These are phyloP conservation scores for Pseudorhombus dupliciocellatus DNA, from an alignment of 2,113 vertebrate genomes.

Conservation along the genomic window DNA sequence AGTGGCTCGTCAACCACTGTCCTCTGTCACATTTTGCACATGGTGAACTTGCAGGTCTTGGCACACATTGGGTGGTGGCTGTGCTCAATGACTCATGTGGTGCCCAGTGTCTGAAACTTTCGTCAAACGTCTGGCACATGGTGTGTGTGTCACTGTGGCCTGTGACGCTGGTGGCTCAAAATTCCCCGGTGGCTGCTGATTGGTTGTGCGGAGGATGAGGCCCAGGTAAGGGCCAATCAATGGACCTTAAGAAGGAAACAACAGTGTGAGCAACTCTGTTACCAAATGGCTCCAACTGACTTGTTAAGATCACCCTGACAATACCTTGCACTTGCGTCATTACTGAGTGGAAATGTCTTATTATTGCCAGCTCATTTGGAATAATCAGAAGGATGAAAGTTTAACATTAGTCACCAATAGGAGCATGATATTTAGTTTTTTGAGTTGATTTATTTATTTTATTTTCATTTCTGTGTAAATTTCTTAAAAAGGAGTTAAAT, in stretches of 20 bases:
- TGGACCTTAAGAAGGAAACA: slow-evolving; percentile 46
- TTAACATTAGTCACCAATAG: slow-evolving; percentile 33
- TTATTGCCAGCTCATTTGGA: slow-evolving; percentile 68
- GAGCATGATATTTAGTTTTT: slow-evolving; percentile 12
- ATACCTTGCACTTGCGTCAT: slow-evolving; percentile 75
- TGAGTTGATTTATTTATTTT: background rate
- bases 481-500: slow-evolving; percentile 9
- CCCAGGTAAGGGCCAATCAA: slow-evolving; percentile 74
- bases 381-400: slow-evolving; percentile 43
- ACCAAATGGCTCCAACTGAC: slow-evolving; percentile 63
- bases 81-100: slow-evolving; percentile 79
- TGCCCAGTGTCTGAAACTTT: slow-evolving; percentile 76
- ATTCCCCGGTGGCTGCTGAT: slow-evolving; percentile 64
- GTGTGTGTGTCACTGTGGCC: slow-evolving; percentile 78
- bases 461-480: background rate
- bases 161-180: slow-evolving; percentile 77
- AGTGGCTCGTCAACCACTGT: slow-evolving; percentile 72
- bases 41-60: slow-evolving; percentile 78
- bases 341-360: slow-evolving; percentile 56
- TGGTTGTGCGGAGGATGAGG: slow-evolving; percentile 68
- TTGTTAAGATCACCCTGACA: slow-evolving; percentile 69
- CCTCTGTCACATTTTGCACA: slow-evolving; percentile 74
- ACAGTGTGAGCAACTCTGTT: slow-evolving; percentile 66
- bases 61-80: slow-evolving; percentile 74
- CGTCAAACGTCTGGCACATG: slow-evolving; percentile 81